A percentile compares a stretch with the other conserved stretches of the same genome.
Conservation (phyloP, 37 sponge, comb jelly and placozoan genomes). For the Halisarca cf. caerulea region DNA sequence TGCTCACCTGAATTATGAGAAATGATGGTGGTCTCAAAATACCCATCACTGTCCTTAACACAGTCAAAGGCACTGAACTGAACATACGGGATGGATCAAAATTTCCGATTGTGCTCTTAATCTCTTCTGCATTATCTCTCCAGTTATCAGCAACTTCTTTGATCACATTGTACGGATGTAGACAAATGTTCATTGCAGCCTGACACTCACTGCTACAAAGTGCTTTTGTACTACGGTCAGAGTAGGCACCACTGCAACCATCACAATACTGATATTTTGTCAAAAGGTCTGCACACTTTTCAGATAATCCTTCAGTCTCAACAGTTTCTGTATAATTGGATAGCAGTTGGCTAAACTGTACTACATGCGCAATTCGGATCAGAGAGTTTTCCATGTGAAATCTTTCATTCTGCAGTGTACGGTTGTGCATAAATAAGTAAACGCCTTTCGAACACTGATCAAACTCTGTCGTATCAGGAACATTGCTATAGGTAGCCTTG, state of each 20-base stretch:
- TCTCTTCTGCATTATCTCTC: too few species aligned
- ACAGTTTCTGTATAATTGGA: neutral
- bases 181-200: too few species aligned
- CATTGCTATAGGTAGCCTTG: neutral
- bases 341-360: neutral
- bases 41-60: too few species aligned
- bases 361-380: neutral
- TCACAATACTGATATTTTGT: neutral
- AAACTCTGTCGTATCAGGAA: neutral
- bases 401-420: neutral
- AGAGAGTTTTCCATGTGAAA: neutral
- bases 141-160: too few species aligned
- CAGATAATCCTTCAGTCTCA: neutral
- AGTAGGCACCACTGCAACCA: neutral
- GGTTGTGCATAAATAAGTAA: neutral
- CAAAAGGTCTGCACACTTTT: neutral
- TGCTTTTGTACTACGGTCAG: too few species aligned
- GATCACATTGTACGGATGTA: too few species aligned
- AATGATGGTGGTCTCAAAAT: too few species aligned
- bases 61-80: too few species aligned
- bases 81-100: too few species aligned
- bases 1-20: too few species aligned
- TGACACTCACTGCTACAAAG: too few species aligned
- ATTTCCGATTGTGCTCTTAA: too few species aligned
- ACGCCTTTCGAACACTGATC: neutral